Conservation (phyloP, 1,140 invertebrate genomes). For the Zaprionus camerounensis region DNA sequence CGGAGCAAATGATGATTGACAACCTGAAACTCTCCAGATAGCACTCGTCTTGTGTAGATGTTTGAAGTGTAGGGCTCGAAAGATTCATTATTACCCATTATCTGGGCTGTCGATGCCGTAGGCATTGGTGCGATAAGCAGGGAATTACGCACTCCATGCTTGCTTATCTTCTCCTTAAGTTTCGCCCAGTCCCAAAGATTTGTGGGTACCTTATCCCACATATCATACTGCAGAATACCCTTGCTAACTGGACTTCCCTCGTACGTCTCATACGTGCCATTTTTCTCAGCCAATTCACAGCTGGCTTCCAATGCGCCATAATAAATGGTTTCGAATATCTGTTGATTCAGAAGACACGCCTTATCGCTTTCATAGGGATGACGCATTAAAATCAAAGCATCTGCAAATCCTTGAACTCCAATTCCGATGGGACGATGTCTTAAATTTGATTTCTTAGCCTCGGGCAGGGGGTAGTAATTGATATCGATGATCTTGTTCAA, state of each 20-base stretch:
- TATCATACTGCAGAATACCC: constrained; percentile 98
- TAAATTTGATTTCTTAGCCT: constrained; percentile 95
- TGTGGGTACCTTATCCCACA: constrained; percentile 97
- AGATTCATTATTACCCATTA: constrained; percentile 99
- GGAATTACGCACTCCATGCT: constrained; percentile 97
- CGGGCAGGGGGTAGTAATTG: constrained; percentile 97
- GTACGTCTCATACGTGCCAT: constrained; percentile 96
- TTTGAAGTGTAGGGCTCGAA: constrained; percentile 99
- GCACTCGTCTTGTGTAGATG: constrained; percentile 96
- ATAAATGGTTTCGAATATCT: constrained; percentile 99
- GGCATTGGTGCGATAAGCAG: constrained; percentile 99
- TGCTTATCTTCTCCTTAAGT: constrained; percentile 94
- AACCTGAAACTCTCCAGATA: constrained; percentile 95
- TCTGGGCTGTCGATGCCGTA: constrained; percentile 99
- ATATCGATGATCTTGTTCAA: constrained; percentile 99
- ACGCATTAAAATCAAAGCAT: constrained; percentile 97
- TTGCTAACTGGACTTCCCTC: constrained; percentile 96
- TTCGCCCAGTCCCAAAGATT: constrained; percentile 95
- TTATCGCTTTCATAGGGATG: constrained; percentile 95
- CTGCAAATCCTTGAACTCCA: constrained; percentile 98
- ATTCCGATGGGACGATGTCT: constrained; percentile 98
- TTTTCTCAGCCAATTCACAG: constrained; percentile 95
- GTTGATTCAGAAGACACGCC: constrained; percentile 94
- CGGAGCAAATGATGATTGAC: constrained; percentile 98
- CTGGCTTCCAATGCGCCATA: constrained; percentile 98